These are phyloP conservation scores for Amazona guildingii DNA, from an alignment of 2,113 vertebrate species.

Conservation along the genomic window DNA sequence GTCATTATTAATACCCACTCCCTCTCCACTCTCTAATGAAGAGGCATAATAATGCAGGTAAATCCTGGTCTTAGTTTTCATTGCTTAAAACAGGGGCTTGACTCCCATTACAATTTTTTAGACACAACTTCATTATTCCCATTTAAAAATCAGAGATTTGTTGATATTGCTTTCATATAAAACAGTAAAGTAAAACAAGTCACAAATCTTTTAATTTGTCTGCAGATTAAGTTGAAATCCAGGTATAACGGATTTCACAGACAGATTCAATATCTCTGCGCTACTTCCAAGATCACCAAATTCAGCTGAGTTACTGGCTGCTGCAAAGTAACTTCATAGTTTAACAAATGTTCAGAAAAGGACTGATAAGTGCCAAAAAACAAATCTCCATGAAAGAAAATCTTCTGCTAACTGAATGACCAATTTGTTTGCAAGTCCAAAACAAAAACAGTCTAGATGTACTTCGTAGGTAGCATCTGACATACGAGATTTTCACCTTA, in stretches of 20 bases:
- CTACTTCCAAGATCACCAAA: not conserved
- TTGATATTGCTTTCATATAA: not conserved
- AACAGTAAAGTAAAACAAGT: not conserved
- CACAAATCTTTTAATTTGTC: not conserved
- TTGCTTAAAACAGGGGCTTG: not conserved
- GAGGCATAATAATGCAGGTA: not conserved
- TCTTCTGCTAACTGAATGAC: not conserved
- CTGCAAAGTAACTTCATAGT: not conserved
- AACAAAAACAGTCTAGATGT: not conserved
- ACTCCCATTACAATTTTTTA: not conserved
- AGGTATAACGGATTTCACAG: not conserved
- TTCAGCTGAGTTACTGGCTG: not conserved
- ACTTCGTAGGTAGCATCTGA: not conserved
- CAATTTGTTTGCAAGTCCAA: not conserved
- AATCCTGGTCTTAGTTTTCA: not conserved
- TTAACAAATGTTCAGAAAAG: not conserved
- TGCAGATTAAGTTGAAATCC: not conserved
- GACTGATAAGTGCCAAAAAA: not conserved
- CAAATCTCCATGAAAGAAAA: not conserved
- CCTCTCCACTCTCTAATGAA: not conserved
- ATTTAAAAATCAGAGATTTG: not conserved
- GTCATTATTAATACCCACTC: not conserved
- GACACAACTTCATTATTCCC: not conserved
- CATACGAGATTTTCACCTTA: conserved; percentile 33
- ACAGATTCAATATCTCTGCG: not conserved